Evolutionary conservation across 2,888 invertebrate species (phyloP), one percentile per base, ranked within the genome.

Genomic region (Schizotus pectinicornis): DNA sequence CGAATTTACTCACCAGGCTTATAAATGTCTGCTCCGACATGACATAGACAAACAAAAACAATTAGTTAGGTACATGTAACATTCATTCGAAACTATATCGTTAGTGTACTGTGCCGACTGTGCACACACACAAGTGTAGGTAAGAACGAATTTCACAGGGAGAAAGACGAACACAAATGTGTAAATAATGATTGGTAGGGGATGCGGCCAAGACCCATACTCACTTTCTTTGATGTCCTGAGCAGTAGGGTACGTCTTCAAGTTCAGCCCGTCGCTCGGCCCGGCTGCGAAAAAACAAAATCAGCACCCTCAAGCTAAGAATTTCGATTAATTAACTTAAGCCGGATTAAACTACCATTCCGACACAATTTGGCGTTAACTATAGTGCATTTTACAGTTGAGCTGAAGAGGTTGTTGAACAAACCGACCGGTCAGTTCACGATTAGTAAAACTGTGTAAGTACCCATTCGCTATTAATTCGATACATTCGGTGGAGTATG

Each of bases 161-260:
- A 41, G 41, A 13, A 39, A 49, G 33, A 11, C 12, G n/a, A 48
- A 6, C 5, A 9, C 31, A 11, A 50, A 38, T 11, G 22, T n/a
- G n/a, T n/a, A n/a, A n/a, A n/a, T n/a, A 50, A 39, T 42, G 7
- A 3, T 9, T 31, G 36, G 13, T 30, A n/a, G 3, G 34, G 13
- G 33, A 47, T 47, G 47, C 33, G 22, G 5, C 43, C n/a, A 45
- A 39, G 35, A 53, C 22, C 30, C 32, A 42, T 72, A 86, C 92
- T 90, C 81, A 94, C 94, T 91, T 85, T 91, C 88, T 86, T 91
- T 89, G 63, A 94, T 89, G 41, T 85, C 86, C 79, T 94, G 93
- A 31, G 86, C 85, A 30, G 81, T 80, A 0, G 94, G 94, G 73
- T 92, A 91, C 0, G 91, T 91, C 77, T 83, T 88, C 64, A 95